Evolutionary conservation across 2,888 invertebrate genomes (phyloP), one percentile per base, ranked within the genome.

Genomic region (Athripsodes cinereus): DNA sequence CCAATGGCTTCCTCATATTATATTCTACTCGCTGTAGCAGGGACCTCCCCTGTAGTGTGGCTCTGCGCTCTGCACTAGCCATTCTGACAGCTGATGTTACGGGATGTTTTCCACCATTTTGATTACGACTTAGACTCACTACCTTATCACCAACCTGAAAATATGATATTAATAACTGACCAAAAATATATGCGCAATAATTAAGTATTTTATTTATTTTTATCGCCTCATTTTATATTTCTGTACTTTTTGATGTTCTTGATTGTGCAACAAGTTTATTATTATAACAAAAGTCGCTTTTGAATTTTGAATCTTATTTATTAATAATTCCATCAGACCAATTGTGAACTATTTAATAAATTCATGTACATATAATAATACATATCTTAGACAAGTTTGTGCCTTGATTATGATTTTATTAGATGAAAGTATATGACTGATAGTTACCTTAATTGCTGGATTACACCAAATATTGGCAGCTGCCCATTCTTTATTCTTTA

Each of bases 381-480:
- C n/a, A n/a, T n/a, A n/a, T n/a, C n/a, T n/a, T n/a, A n/a, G n/a
- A n/a, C n/a, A n/a, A n/a, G n/a, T n/a, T n/a, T n/a, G n/a, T n/a
- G n/a, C n/a, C n/a, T n/a, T n/a, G n/a, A n/a, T n/a, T n/a, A n/a
- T n/a, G n/a, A n/a, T n/a, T n/a, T n/a, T n/a, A n/a, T n/a, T n/a
- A n/a, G n/a, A n/a, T n/a, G n/a, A n/a, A n/a, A n/a, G n/a, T n/a
- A n/a, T n/a, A n/a, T n/a, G n/a, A n/a, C n/a, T n/a, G n/a, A n/a
- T n/a, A n/a, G n/a, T n/a, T 47, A 65, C 76, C 67, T 71, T 87
- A 72, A 94, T 94, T 52, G 92, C 93, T 56, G 94, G 93, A 76
- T 95, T 93, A 71, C 93, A 94, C 92, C 95, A 95, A 69, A 95
- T 87, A 69, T 92, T 90, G 1, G 88, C 86, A 21, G 95, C 89